Conservation (phyloP, 2,113 vertebrate genomes). For the Cyprinus carpio region DNA sequence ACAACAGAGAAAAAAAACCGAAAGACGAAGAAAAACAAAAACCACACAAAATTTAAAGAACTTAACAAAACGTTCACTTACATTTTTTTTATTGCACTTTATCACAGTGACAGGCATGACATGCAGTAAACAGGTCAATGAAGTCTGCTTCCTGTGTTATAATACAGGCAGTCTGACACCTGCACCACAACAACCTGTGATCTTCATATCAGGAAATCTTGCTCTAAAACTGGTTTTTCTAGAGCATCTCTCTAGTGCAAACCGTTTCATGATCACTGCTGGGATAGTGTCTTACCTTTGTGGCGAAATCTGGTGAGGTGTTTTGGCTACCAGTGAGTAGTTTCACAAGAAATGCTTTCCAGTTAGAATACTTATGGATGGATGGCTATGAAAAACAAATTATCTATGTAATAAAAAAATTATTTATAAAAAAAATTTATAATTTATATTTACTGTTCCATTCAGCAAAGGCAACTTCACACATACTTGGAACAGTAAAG, state of each 20-base stretch:
- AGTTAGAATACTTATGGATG: conserved; percentile 98
- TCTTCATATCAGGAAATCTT: neutral
- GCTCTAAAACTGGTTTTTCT: conserved; percentile 18
- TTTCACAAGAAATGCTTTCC: conserved; percentile 98
- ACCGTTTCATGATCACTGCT: neutral
- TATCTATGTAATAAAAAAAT: neutral
- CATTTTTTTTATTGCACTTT: neutral
- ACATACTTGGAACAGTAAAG: neutral
- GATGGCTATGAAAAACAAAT: conserved; percentile 78
- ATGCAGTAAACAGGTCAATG: neutral
- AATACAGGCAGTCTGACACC: neutral
- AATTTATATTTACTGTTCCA: neutral
- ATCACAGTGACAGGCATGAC: neutral
- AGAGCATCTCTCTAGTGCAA: neutral
- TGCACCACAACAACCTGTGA: neutral
- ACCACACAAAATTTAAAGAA: too few relatives aligned
- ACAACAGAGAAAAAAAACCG: too few relatives aligned
- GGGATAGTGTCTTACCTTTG: conserved; percentile 81
- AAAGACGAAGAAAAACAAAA: too few relatives aligned
- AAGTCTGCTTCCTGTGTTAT: neutral
- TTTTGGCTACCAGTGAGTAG: conserved; percentile 99
- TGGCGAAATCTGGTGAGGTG: conserved; percentile 91
- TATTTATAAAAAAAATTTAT: neutral
- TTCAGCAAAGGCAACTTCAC: neutral
- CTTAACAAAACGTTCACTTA: too few relatives aligned